These are phyloP conservation scores for Chrysoperla carnea DNA, from an alignment of 1,140 invertebrate species.

Conservation along the genomic window DNA sequence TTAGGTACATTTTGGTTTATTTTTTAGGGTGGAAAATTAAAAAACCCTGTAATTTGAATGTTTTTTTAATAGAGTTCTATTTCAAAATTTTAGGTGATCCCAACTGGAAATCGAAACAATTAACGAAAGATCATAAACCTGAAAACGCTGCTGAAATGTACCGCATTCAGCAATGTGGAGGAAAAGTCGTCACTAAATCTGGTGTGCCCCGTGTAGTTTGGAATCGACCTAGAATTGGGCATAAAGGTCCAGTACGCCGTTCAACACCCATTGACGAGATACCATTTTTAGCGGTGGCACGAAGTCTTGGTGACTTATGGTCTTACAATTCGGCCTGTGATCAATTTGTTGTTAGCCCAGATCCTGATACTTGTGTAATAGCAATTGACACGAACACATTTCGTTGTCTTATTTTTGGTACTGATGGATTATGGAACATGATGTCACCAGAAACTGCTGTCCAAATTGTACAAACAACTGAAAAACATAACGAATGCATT, in stretches of 20 bases:
- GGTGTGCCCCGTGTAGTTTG: constrained; percentile 89
- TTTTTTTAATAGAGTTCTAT: too few relatives aligned
- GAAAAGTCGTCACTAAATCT: constrained; percentile 67
- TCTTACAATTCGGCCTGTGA: constrained; percentile 82
- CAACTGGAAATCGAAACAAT: constrained; percentile 57
- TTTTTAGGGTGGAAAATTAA: too few relatives aligned
- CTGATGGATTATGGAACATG: constrained; percentile 96
- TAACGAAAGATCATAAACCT: constrained; percentile 90
- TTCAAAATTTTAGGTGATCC: constrained; percentile 25
- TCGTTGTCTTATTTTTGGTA: constrained; percentile 85
- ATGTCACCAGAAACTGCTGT: constrained; percentile 70
- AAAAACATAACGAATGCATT: constrained; percentile 59
- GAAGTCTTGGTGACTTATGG: constrained; percentile 92
- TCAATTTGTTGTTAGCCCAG: constrained; percentile 91
- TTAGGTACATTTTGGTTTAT: too few relatives aligned
- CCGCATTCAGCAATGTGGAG: constrained; percentile 73
- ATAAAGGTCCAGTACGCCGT: constrained; percentile 60
- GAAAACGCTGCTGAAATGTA: constrained; percentile 72
- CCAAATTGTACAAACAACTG: constrained; percentile 60
- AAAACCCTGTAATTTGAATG: too few relatives aligned
- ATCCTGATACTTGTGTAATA: constrained; percentile 83
- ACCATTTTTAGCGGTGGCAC: constrained; percentile 88
- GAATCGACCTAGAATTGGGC: constrained; percentile 73
- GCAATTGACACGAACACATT: constrained; percentile 61
- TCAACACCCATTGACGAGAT: constrained; percentile 85